Evolutionary conservation across 2,113 vertebrate genomes (phyloP).

Genomic region (Eonycteris spelaea): DNA sequence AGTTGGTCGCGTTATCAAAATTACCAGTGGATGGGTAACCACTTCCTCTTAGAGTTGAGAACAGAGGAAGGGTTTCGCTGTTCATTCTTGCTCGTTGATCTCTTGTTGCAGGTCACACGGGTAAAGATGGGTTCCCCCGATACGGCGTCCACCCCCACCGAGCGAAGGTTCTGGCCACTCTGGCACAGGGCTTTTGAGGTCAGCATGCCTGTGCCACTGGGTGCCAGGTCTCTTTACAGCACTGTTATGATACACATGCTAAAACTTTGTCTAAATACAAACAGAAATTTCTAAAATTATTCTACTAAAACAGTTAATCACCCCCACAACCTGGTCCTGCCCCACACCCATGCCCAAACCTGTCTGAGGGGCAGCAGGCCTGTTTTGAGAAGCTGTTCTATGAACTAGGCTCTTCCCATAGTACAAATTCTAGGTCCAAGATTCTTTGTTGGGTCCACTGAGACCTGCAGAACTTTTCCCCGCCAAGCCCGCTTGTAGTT

Average conservation of each 20-base stretch:
- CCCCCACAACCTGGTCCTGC: background rate
- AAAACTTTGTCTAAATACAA: background rate
- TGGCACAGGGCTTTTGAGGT: background rate
- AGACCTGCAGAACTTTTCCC: background rate
- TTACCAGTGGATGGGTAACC: background rate
- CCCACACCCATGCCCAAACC: fast-evolving
- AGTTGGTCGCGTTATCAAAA: background rate
- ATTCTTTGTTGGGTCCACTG: background rate
- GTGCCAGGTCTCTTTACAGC: background rate
- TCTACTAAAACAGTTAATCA: background rate
- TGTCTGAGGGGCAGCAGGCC: background rate
- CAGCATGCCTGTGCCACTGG: fast-evolving
- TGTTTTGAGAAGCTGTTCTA: background rate
- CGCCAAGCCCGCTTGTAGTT: background rate
- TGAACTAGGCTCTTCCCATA: background rate
- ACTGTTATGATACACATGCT: too few species aligned
- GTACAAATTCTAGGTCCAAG: background rate
- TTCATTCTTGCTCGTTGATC: fast-evolving
- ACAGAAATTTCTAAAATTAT: background rate
- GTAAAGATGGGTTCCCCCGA: fast-evolving
- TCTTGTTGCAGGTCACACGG: fast-evolving
- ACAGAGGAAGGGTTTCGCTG: background rate
- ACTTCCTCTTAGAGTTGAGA: background rate
- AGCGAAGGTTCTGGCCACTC: fast-evolving
- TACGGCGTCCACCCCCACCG: fast-evolving